Conservation (phyloP, 2,888 invertebrate species). For the Synanthedon formicaeformis region DNA sequence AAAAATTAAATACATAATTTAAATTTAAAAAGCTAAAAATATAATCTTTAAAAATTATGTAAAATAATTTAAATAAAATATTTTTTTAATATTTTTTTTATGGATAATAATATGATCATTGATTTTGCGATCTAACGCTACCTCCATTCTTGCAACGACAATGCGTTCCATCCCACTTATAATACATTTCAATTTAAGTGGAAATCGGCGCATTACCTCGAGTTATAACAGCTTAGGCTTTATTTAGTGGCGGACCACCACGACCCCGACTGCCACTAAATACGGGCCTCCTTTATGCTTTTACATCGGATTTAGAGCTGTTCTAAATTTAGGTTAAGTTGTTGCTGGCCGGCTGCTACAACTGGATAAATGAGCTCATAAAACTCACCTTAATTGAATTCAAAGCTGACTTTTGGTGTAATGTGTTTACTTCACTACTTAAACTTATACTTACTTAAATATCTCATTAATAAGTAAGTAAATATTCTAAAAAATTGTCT, state of each 20-base stretch:
- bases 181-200: constrained; percentile 45
- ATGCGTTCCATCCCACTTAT: constrained; percentile 31
- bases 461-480: too few species aligned
- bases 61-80: not conserved
- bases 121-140: not conserved
- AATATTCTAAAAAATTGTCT: too few species aligned
- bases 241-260: constrained; percentile 3
- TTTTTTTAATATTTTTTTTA: not conserved
- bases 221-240: constrained; percentile 7
- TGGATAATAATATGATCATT: not conserved
- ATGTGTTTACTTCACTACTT: too few species aligned
- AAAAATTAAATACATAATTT: too few species aligned
- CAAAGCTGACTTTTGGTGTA: too few species aligned
- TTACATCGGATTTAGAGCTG: not conserved
- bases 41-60: too few species aligned
- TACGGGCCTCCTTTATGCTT: not conserved
- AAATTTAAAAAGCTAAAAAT: too few species aligned
- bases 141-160: constrained; percentile 16
- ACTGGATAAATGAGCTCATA: too few species aligned
- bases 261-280: not conserved
- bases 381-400: too few species aligned
- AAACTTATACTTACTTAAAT: too few species aligned
- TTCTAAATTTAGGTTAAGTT: not conserved
- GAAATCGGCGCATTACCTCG: constrained; percentile 22
- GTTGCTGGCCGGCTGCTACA: not conserved